Conservation (phyloP, 2,888 invertebrate genomes). For the Pseudeuparius sepicola region DNA sequence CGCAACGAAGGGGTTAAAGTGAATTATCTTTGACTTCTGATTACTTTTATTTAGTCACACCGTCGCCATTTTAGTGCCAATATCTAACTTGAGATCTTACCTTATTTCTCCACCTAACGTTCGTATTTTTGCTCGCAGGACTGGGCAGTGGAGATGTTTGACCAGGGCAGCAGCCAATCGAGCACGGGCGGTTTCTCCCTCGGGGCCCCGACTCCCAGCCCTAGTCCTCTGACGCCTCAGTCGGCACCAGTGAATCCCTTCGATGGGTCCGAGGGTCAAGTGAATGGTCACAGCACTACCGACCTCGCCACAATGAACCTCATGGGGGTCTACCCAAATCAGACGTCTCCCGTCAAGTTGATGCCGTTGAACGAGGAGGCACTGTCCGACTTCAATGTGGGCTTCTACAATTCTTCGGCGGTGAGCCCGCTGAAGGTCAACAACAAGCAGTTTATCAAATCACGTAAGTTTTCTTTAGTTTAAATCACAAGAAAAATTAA, state of each 20-base stretch:
- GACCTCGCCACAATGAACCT: too few relatives aligned
- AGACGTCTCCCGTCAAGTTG: constrained; percentile 36
- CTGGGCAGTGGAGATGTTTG: constrained; percentile 38
- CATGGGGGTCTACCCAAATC: constrained; percentile 29
- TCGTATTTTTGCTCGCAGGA: constrained; percentile 34
- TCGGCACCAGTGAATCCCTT: too few relatives aligned
- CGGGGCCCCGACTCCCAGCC: constrained; percentile 35
- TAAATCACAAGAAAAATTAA: neutral
- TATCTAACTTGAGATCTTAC: constrained; percentile 2
- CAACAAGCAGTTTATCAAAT: constrained; percentile 31
- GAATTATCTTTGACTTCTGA: too few relatives aligned
- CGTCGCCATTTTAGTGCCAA: constrained; percentile 6
- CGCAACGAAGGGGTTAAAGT: too few relatives aligned
- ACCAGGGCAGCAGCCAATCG: constrained; percentile 41
- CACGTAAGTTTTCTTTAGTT: constrained; percentile 34
- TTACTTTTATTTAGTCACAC: too few relatives aligned
- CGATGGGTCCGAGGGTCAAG: too few relatives aligned
- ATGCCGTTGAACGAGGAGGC: constrained; percentile 35
- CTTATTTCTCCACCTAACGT: too few relatives aligned
- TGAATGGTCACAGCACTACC: too few relatives aligned
- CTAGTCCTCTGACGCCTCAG: constrained; percentile 31
- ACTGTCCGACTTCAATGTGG: constrained; percentile 32
- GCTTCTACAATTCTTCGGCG: constrained; percentile 31
- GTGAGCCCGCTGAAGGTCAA: constrained; percentile 35
- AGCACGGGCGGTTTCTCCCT: constrained; percentile 35